phyloP scores from a whole-genome alignment of 1,140 invertebrate genomes.

The Meloidogyne hapla region DNA sequence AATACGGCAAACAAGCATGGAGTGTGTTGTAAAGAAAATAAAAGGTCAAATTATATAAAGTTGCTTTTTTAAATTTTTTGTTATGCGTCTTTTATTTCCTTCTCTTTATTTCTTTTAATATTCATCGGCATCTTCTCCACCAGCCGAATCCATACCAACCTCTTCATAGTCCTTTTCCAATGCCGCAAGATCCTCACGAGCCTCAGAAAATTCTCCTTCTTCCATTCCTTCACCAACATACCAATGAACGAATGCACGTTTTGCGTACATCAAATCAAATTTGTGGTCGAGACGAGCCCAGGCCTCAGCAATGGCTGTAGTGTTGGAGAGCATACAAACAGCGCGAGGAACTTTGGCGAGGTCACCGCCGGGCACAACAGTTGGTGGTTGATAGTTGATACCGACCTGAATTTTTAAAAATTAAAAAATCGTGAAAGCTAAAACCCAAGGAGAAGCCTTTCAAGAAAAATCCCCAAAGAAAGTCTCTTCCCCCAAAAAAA shows the following conservation, averaged over 20 bases:
- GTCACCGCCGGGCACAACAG: slow-evolving; percentile 56
- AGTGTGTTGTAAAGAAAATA: too few relatives aligned
- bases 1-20: too few relatives aligned
- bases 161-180: slow-evolving; percentile 49
- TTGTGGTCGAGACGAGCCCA: slow-evolving; percentile 71
- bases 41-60: too few relatives aligned
- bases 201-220: slow-evolving; percentile 79
- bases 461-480: slow-evolving; percentile 4
- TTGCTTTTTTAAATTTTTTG: too few relatives aligned
- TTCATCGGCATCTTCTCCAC: background rate
- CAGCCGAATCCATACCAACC: slow-evolving; percentile 28
- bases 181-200: slow-evolving; percentile 76
- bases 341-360: slow-evolving; percentile 57
- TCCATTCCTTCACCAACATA: slow-evolving; percentile 77
- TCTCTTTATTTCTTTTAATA: background rate
- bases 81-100: too few relatives aligned
- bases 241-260: slow-evolving; percentile 78
- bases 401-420: slow-evolving; percentile 33
- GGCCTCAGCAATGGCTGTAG: slow-evolving; percentile 77
- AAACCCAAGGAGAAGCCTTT: slow-evolving; percentile 48
- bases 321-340: slow-evolving; percentile 77
- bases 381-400: slow-evolving; percentile 57
- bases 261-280: slow-evolving; percentile 71
- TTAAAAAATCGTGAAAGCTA: slow-evolving; percentile 9
- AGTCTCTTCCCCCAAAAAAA: background rate